Percentiles rank a stretch among this genome's conserved stretches.
phyloP scores from a whole-genome alignment of 2,888 invertebrate genomes.

The Megamerina dolium region DNA sequence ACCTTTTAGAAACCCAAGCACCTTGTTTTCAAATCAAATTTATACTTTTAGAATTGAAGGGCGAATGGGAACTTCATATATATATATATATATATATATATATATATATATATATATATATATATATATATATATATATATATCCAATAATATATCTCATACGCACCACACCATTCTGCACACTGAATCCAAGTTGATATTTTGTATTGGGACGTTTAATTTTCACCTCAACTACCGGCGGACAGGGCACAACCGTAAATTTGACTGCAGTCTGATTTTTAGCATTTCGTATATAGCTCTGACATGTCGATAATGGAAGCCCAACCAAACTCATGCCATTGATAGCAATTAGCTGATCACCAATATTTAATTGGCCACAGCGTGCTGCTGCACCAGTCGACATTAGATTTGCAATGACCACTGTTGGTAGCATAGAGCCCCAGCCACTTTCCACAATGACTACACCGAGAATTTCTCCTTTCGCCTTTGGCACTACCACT shows the following conservation, averaged over 20 bases:
- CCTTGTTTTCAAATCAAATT: no score
- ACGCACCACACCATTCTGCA: slow-evolving; percentile 96
- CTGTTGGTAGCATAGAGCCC: slow-evolving; percentile 99
- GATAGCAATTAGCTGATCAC: slow-evolving; percentile 98
- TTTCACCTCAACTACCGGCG: slow-evolving; percentile 98
- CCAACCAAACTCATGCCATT: slow-evolving; percentile 98
- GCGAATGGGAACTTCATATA: no score
- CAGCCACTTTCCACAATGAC: slow-evolving; percentile 99
- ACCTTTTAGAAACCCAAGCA: no score
- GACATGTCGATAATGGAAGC: slow-evolving; percentile 94
- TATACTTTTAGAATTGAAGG: no score
- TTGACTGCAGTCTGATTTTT: slow-evolving; percentile 98
- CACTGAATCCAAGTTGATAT: slow-evolving; percentile 99
- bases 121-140: slow-evolving; percentile 3
- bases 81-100: no score
- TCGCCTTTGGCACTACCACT: slow-evolving; percentile 97
- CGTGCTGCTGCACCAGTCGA: slow-evolving; percentile 96
- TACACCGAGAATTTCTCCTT: slow-evolving; percentile 96
- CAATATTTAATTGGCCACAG: slow-evolving; percentile 97
- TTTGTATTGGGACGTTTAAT: slow-evolving; percentile 99
- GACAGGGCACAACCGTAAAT: slow-evolving; percentile 97
- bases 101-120: slow-evolving; percentile 6
- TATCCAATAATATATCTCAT: background rate
- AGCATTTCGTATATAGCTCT: slow-evolving; percentile 97
- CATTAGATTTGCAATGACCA: slow-evolving; percentile 96